phyloP scores from a whole-genome alignment of 2,797 vertebrate species.

The Microchirus variegatus region DNA sequence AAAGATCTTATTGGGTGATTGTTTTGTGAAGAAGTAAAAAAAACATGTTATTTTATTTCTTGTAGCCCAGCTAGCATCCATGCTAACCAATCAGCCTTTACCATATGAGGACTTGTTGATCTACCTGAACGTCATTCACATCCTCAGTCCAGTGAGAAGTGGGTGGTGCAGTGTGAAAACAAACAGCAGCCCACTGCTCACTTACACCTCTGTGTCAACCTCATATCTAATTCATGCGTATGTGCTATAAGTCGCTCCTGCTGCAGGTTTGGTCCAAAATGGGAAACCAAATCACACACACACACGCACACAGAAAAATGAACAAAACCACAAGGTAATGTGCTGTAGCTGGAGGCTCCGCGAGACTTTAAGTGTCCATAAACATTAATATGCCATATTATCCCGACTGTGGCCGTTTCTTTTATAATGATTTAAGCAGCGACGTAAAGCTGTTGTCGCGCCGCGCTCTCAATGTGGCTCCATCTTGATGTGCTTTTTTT shows the following conservation, averaged over 20 bases:
- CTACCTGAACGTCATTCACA: background rate
- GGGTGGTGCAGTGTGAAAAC: constrained; percentile 24
- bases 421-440: constrained; percentile 54
- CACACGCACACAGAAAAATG: constrained; percentile 12
- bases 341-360: constrained; percentile 44
- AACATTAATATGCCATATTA: constrained; percentile 66
- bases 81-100: background rate
- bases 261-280: constrained; percentile 14
- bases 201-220: constrained; percentile 53
- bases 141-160: constrained; percentile 20
- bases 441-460: constrained; percentile 51
- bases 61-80: too few species aligned
- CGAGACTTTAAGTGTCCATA: constrained; percentile 57
- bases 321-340: constrained; percentile 32
- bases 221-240: constrained; percentile 73
- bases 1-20: too few species aligned
- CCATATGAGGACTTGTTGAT: background rate
- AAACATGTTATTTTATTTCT: too few species aligned
- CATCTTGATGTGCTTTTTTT: constrained; percentile 24
- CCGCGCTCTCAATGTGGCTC: constrained; percentile 33
- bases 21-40: too few species aligned
- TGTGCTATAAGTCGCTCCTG: constrained; percentile 18
- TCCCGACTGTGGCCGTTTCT: constrained; percentile 52
- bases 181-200: constrained; percentile 45
- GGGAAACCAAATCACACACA: constrained; percentile 16